phyloP scores from a whole-genome alignment of 2,113 vertebrate species.

The Nymphicus hollandicus region DNA sequence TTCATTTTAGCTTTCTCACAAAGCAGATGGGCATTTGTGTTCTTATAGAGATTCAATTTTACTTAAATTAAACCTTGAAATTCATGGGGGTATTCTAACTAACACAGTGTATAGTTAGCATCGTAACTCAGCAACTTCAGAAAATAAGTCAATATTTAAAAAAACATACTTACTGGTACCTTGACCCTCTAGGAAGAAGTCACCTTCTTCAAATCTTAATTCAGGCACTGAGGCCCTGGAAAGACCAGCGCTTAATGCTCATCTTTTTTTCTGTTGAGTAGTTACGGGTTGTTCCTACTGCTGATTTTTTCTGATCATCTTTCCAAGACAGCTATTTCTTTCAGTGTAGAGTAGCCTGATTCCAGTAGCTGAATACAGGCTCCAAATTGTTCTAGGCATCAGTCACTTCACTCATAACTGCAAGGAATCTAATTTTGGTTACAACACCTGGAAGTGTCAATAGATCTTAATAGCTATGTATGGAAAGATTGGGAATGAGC shows the following conservation, averaged over 20 bases:
- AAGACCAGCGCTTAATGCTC: not conserved
- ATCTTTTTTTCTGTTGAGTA: not conserved
- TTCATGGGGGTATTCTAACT: not conserved
- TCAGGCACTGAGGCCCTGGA: not conserved
- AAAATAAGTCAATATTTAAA: not conserved
- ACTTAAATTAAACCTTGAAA: not conserved
- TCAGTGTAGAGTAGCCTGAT: not conserved
- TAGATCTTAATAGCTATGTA: not conserved
- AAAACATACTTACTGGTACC: not conserved
- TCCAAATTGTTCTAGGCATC: not conserved
- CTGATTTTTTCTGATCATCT: not conserved
- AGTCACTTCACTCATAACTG: not conserved
- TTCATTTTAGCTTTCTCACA: not conserved
- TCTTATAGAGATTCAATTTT: not conserved
- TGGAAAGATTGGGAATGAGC: not conserved
- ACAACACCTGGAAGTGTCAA: not conserved
- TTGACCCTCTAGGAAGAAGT: not conserved
- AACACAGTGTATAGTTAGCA: not conserved
- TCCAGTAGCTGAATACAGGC: not conserved
- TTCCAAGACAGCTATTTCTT: not conserved
- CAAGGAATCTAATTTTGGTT: not conserved
- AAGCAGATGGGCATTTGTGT: not conserved
- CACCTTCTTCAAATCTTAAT: not conserved
- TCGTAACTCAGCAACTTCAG: not conserved
- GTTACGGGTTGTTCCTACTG: not conserved